These are phyloP conservation scores for Colostygia pectinataria DNA, from an alignment of 2,888 invertebrate genomes.

Conservation along the genomic window DNA sequence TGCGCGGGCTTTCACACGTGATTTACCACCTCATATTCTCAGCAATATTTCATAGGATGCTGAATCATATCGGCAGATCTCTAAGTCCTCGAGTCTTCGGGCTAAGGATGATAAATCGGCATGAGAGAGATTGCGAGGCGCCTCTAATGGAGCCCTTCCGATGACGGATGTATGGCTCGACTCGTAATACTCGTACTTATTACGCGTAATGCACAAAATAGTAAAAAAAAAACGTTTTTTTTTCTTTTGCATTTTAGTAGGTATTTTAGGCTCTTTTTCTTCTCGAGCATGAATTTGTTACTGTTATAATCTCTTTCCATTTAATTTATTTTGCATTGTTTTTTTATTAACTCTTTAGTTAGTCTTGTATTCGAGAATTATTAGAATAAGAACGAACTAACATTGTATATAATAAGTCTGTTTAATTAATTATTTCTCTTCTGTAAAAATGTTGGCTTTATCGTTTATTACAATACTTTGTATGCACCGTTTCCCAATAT, in stretches of 20 bases:
- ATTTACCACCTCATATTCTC: constrained; percentile 34
- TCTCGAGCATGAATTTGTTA: too few species aligned
- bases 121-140: constrained; percentile 33
- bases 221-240: too few species aligned
- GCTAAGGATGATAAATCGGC: constrained; percentile 39
- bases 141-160: constrained; percentile 24
- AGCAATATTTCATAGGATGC: constrained; percentile 31
- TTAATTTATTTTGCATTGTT: too few species aligned
- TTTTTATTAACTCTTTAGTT: too few species aligned
- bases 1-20: constrained; percentile 22
- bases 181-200: constrained; percentile 1
- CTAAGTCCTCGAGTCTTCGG: constrained; percentile 31
- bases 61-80: constrained; percentile 31
- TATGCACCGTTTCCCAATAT: constrained; percentile 3
- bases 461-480: not conserved
- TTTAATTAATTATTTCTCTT: too few species aligned
- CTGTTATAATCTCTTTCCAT: too few species aligned
- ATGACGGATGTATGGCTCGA: constrained; percentile 8
- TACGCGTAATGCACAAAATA: too few species aligned
- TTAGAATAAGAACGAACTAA: too few species aligned
- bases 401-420: too few species aligned
- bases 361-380: too few species aligned
- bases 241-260: not conserved
- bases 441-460: too few species aligned
- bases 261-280: too few species aligned